phyloP scores from a whole-genome alignment of 2,797 vertebrate genomes.

The Catharus ustulatus region DNA sequence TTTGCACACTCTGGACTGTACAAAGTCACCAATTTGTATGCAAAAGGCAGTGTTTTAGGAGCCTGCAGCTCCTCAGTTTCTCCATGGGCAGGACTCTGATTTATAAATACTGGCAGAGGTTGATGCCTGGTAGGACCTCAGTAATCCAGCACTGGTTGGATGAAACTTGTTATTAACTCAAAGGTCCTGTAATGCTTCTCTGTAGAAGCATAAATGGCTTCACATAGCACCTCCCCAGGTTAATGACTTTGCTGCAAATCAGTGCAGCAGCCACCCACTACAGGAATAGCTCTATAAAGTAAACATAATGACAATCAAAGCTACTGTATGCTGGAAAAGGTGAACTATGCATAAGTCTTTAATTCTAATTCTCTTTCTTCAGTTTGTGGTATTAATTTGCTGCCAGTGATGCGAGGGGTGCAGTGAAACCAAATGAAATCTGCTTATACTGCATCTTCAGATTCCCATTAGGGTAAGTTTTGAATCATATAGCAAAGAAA shows the following conservation, averaged over 20 bases:
- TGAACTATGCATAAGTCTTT: neutral
- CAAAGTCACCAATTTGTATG: neutral
- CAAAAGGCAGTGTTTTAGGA: neutral
- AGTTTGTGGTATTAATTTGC: constrained; percentile 11
- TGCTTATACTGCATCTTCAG: neutral
- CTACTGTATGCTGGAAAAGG: neutral
- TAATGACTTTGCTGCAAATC: neutral
- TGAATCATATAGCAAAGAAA: neutral
- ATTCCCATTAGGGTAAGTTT: neutral
- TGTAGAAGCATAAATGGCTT: neutral
- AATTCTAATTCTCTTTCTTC: neutral
- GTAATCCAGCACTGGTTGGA: neutral
- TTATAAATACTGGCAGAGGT: neutral
- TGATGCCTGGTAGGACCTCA: neutral
- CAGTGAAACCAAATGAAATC: constrained; percentile 28
- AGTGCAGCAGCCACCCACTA: neutral
- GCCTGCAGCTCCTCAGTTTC: neutral
- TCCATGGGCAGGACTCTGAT: neutral
- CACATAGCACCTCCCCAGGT: neutral
- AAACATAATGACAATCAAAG: neutral
- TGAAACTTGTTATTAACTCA: neutral
- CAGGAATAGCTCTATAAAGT: neutral
- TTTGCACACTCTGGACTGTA: neutral
- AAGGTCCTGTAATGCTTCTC: neutral
- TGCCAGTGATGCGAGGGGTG: neutral